A percentile compares a stretch with the other conserved stretches of the same genome.
Conservation (phyloP, 2,797 vertebrate species). For the Danio albolineatus region DNA sequence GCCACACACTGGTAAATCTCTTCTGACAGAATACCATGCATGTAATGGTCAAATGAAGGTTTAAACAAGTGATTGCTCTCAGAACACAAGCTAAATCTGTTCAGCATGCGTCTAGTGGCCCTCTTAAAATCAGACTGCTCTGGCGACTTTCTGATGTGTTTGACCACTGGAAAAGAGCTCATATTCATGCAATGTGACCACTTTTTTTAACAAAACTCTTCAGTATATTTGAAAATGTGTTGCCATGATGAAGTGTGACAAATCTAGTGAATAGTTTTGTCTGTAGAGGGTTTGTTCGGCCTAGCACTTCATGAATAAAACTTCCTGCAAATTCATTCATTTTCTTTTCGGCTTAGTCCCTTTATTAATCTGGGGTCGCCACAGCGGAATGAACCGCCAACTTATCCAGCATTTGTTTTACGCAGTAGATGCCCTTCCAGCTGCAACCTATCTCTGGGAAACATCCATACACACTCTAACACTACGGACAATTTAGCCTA, state of each 20-base stretch:
- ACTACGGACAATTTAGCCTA: no score
- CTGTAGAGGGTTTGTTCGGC: background rate
- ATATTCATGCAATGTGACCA: background rate
- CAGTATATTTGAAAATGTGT: background rate
- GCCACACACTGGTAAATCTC: background rate
- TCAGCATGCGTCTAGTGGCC: background rate
- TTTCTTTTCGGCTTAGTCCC: no score
- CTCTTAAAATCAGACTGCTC: background rate
- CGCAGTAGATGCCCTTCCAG: no score
- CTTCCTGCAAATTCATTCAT: background rate
- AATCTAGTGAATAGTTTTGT: background rate
- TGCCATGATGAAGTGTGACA: background rate
- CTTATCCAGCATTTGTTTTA: no score
- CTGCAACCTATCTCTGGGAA: no score
- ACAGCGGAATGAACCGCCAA: no score
- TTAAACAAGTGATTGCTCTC: background rate
- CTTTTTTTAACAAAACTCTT: background rate
- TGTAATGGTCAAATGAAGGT: background rate
- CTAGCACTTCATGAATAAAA: background rate
- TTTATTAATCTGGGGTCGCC: no score
- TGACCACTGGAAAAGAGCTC: background rate
- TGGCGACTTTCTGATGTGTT: background rate
- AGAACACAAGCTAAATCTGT: background rate
- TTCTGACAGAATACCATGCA: constrained; percentile 1
- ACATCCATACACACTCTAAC: no score